phyloP scores from a whole-genome alignment of 1,140 invertebrate genomes.

The Drosophila guanche region DNA sequence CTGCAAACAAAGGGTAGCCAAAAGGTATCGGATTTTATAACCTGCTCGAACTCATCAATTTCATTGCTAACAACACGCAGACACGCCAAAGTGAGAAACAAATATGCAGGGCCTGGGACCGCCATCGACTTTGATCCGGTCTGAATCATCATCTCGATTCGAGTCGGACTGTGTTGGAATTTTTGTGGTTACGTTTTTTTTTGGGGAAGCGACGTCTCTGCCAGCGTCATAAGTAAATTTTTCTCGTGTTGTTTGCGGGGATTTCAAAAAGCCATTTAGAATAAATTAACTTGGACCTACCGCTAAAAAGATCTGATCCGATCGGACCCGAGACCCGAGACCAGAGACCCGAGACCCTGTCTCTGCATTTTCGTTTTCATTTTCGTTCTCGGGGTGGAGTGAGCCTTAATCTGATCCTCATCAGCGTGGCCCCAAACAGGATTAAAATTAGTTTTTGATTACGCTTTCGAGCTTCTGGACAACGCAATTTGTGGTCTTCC shows the following conservation, averaged over 20 bases:
- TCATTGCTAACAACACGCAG: conserved; percentile 80
- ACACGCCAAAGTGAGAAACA: conserved; percentile 78
- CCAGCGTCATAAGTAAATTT: conserved; percentile 74
- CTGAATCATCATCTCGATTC: conserved; percentile 67
- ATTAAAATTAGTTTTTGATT: conserved; percentile 84
- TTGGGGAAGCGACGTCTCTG: conserved; percentile 19
- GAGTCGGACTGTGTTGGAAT: conserved; percentile 13
- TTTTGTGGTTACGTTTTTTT: conserved; percentile 35
- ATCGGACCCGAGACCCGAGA: conserved; percentile 5
- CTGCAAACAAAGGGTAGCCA: conserved; percentile 67
- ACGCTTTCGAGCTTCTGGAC: conserved; percentile 84
- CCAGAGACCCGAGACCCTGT: background rate
- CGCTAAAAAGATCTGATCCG: conserved; percentile 71
- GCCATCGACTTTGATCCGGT: conserved; percentile 36
- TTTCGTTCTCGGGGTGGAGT: conserved; percentile 33
- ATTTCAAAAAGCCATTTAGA: conserved; percentile 82
- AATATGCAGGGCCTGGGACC: conserved; percentile 54
- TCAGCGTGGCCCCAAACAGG: conserved; percentile 75
- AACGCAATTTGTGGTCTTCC: conserved; percentile 80
- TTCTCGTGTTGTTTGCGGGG: conserved; percentile 69
- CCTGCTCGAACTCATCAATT: conserved; percentile 82
- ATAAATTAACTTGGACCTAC: conserved; percentile 79
- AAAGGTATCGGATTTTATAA: conserved; percentile 81
- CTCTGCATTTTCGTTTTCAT: conserved; percentile 4
- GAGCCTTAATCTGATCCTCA: conserved; percentile 69